Evolutionary conservation across 2,113 vertebrate genomes (phyloP), one percentile per base, ranked within the genome.

Genomic region (Brachyhypopomus gauderio): DNA sequence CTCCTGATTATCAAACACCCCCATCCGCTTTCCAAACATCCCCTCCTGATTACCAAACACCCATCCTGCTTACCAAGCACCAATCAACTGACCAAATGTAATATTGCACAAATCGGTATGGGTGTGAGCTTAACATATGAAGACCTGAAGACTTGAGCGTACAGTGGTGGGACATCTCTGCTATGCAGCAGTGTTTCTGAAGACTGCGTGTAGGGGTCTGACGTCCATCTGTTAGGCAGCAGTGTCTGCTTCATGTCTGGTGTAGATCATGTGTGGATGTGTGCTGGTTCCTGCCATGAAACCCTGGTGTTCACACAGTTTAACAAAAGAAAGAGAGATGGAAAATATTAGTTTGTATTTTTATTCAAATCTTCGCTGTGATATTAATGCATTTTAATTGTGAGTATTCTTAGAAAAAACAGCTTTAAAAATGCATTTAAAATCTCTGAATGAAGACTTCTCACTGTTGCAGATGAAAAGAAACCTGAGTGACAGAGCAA

Each of bases 31-130:
- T 70, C 77, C 85, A 81, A 85, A 77, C 80, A 81, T 87, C 76
- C 30, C 86, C 72, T 56, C 52, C 30, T 60, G 75, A 77, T 78
- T 84, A 72, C 77, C 85, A 81, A 85, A 77, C 80, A 81, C 88
- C 30, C 86, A 75, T 56, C 52, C 30, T 60, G 75, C 75, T 78
- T 84, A 72, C 77, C 85, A 81, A 85, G 75, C 80, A 81, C 88
- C 76, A 84, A 83, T 76, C 75, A 38, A 60, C 86, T 84, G 75
- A 90, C 85, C 88, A 88, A 90, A 90, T n/a, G n/a, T n/a, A n/a
- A n/a, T n/a, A n/a, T n/a, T n/a, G n/a, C n/a, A n/a, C 89, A 83
- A 88, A 90, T 88, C 86, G 86, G 90, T 89, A 64, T 12, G 45
- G 45, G 45, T 11, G 9, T 1, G 45, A 52, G 9, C 9, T 52